Conservation (phyloP, 2,113 vertebrate genomes). For the Ammodytes marinus region DNA sequence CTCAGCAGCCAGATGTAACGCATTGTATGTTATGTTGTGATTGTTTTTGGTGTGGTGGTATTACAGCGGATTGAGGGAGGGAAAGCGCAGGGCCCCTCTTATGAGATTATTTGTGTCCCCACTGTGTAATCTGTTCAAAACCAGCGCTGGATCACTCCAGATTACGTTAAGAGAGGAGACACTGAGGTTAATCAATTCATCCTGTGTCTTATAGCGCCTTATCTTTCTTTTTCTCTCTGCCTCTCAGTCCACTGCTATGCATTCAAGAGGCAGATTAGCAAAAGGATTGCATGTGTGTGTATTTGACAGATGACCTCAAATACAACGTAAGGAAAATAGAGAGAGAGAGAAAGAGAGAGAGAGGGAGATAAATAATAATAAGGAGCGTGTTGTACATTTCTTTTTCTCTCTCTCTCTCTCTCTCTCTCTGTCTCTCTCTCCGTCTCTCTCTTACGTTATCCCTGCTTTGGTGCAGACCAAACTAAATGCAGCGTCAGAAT, state of each 20-base stretch:
- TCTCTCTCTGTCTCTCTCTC: not conserved
- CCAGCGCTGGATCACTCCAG: conserved; percentile 67
- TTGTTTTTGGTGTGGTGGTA: conserved; percentile 55
- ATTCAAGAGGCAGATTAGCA: conserved; percentile 55
- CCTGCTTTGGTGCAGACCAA: conserved; percentile 64
- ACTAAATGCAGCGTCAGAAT: conserved; percentile 74
- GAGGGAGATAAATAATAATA: not conserved
- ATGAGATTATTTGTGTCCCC: conserved; percentile 72
- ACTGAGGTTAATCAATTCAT: conserved; percentile 64
- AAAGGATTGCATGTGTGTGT: conserved; percentile 29
- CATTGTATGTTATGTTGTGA: conserved; percentile 30
- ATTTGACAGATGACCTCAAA: conserved; percentile 24
- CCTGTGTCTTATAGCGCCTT: conserved; percentile 57
- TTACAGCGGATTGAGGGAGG: conserved; percentile 58
- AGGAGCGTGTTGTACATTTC: not conserved
- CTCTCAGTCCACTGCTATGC: conserved; percentile 41
- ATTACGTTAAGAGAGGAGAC: conserved; percentile 71
- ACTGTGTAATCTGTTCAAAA: conserved; percentile 79
- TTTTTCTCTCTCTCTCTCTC: not conserved
- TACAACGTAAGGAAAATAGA: conserved; percentile 11
- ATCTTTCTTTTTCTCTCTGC: conserved; percentile 35
- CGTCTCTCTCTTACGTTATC: conserved; percentile 10
- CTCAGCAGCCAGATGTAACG: conserved; percentile 48
- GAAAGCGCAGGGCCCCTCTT: conserved; percentile 50
- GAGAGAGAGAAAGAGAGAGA: not conserved